Percentiles rank a stretch among this genome's conserved stretches.
Conservation (phyloP, 2,888 invertebrate genomes). For the Candidula unifasciata region DNA sequence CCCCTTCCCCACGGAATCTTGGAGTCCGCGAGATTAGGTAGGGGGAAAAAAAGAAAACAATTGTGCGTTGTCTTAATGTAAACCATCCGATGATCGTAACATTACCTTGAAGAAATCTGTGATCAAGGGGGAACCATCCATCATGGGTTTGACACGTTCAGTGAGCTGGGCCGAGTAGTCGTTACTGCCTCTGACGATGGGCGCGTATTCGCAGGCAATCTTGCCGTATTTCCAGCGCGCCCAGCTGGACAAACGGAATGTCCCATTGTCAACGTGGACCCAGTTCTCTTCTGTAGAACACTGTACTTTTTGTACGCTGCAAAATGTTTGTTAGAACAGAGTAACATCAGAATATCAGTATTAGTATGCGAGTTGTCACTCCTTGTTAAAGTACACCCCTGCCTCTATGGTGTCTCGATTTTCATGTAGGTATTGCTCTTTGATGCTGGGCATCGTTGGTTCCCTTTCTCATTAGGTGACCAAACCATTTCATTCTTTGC, state of each 20-base stretch:
- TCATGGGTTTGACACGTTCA: slow-evolving; percentile 61
- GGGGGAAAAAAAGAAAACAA: not conserved
- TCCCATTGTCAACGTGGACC: slow-evolving; percentile 86
- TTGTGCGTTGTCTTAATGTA: not conserved
- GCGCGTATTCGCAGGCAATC: slow-evolving; percentile 81
- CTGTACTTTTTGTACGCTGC: slow-evolving; percentile 80
- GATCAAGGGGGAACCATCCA: slow-evolving; percentile 62
- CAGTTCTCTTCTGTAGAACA: slow-evolving; percentile 85
- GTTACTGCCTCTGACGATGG: slow-evolving; percentile 71
- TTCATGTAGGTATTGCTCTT: no score
- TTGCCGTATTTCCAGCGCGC: slow-evolving; percentile 79
- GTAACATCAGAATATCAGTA: no score
- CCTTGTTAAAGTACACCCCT: no score
- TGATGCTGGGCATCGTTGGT: no score
- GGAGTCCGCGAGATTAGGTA: no score
- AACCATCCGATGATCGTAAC: not conserved
- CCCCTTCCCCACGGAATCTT: no score
- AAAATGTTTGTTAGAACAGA: not conserved
- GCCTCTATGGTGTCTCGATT: no score
- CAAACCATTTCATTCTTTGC: no score
- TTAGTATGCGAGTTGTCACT: no score
- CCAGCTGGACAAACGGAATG: slow-evolving; percentile 80
- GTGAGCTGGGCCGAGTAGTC: slow-evolving; percentile 66
- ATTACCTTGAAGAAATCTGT: slow-evolving; percentile 71
- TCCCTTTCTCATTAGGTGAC: no score